These are phyloP conservation scores for Cyclopterus lumpus DNA, from an alignment of 2,797 vertebrate genomes.

Conservation along the genomic window DNA sequence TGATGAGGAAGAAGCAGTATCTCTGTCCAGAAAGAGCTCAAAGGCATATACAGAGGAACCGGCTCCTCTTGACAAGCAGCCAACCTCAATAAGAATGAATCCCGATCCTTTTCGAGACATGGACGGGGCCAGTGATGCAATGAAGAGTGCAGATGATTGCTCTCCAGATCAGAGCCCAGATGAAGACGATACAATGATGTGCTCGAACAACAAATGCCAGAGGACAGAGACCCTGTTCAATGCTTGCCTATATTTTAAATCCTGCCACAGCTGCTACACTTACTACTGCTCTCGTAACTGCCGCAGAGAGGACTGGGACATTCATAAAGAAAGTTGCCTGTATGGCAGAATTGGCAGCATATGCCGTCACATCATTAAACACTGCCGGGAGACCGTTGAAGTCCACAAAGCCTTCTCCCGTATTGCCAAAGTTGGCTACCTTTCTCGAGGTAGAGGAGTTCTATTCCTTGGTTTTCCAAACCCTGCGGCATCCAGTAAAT, in stretches of 20 bases:
- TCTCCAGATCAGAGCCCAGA: slow-evolving; percentile 94
- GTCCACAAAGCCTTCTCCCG: slow-evolving; percentile 98
- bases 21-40: slow-evolving; percentile 80
- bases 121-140: slow-evolving; percentile 78
- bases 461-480: slow-evolving; percentile 97
- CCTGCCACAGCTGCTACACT: slow-evolving; percentile 98
- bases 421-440: slow-evolving; percentile 96
- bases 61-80: slow-evolving; percentile 88
- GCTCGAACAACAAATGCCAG: slow-evolving; percentile 95
- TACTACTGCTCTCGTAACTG: slow-evolving; percentile 98
- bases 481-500: slow-evolving; percentile 90
- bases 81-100: slow-evolving; percentile 84
- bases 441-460: slow-evolving; percentile 94
- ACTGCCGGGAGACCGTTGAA: slow-evolving; percentile 92
- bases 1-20: slow-evolving; percentile 84
- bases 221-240: slow-evolving; percentile 96
- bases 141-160: slow-evolving; percentile 87
- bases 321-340: slow-evolving; percentile 95
- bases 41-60: slow-evolving; percentile 72
- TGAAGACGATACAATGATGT: slow-evolving; percentile 97
- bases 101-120: slow-evolving; percentile 77
- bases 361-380: slow-evolving; percentile 95
- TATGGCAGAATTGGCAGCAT: slow-evolving; percentile 93
- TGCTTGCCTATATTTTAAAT: slow-evolving; percentile 98
- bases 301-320: slow-evolving; percentile 95